Evolutionary conservation across 2,888 invertebrate species (phyloP).

Genomic region (Agrotis puta): DNA sequence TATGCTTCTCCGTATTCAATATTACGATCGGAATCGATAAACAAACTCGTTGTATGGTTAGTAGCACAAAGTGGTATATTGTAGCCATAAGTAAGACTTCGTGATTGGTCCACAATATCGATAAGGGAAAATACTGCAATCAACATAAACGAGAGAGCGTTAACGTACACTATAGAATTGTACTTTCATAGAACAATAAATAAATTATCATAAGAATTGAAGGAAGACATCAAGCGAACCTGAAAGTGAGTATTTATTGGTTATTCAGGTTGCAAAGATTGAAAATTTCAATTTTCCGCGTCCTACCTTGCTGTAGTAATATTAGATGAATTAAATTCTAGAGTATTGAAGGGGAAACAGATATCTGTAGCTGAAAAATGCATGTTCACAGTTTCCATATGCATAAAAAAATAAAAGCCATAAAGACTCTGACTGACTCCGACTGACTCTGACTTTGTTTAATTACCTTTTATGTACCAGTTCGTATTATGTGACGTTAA

Average conservation of each 20-base stretch:
- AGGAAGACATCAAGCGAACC: conserved; percentile 13
- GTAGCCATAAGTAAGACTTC: conserved; percentile 41
- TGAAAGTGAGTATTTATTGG: conserved; percentile 33
- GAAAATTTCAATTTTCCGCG: conserved; percentile 54
- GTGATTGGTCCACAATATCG: conserved; percentile 51
- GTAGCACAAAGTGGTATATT: conserved; percentile 25
- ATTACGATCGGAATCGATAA: conserved; percentile 43
- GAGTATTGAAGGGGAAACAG: conserved; percentile 17
- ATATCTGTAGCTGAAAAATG: neutral
- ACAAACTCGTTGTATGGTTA: conserved; percentile 43
- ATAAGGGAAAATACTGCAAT: conserved; percentile 52
- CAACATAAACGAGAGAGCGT: conserved; percentile 23
- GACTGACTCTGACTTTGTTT: conserved; percentile 8
- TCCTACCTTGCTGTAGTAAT: conserved; percentile 29
- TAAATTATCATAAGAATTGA: conserved; percentile 52
- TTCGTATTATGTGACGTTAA: conserved; percentile 11
- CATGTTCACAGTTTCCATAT: neutral
- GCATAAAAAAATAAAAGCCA: neutral
- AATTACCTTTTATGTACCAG: conserved; percentile 5
- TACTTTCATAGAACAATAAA: conserved; percentile 47
- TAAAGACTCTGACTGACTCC: too few relatives aligned
- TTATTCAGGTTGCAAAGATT: conserved; percentile 51
- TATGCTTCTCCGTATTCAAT: conserved; percentile 39
- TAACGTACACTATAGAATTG: conserved; percentile 15
- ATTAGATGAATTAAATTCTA: conserved; percentile 40